Evolutionary conservation across 2,888 invertebrate species (phyloP).

Genomic region (Chalcosyrphus nemorum): DNA sequence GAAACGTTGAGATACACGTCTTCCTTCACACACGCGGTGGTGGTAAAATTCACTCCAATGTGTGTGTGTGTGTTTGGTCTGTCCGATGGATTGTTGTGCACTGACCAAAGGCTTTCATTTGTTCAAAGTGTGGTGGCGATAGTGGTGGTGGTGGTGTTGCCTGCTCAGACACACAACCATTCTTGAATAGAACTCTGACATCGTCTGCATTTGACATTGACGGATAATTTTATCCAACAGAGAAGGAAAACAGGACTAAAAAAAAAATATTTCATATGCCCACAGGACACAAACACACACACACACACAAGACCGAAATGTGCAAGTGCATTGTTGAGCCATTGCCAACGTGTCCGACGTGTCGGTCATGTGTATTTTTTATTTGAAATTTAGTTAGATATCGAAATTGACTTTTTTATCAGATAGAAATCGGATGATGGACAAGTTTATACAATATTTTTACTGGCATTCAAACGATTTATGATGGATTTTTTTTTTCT

Average conservation of each 20-base stretch:
- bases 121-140: slow-evolving; percentile 12
- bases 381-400: slow-evolving; percentile 59
- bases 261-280: slow-evolving; percentile 8
- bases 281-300: no score
- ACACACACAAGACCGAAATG: neutral
- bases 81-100: slow-evolving; percentile 8
- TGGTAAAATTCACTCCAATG: slow-evolving; percentile 25
- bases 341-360: neutral
- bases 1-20: slow-evolving; percentile 53
- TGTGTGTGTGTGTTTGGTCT: slow-evolving; percentile 1
- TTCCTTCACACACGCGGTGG: slow-evolving; percentile 34
- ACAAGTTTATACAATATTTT: slow-evolving; percentile 35
- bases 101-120: slow-evolving; percentile 11
- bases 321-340: slow-evolving; percentile 31
- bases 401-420: slow-evolving; percentile 59
- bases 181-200: slow-evolving; percentile 54
- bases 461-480: slow-evolving; percentile 33
- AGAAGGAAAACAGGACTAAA: neutral
- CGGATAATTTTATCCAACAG: slow-evolving; percentile 55
- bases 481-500: slow-evolving; percentile 30
- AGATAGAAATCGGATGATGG: slow-evolving; percentile 13
- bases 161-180: slow-evolving; percentile 11
- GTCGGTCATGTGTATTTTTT: slow-evolving; percentile 18
- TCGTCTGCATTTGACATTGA: slow-evolving; percentile 69
- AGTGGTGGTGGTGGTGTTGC: no score